Evolutionary conservation across 2,797 vertebrate species (phyloP).

Genomic region (Octomys mimax): DNA sequence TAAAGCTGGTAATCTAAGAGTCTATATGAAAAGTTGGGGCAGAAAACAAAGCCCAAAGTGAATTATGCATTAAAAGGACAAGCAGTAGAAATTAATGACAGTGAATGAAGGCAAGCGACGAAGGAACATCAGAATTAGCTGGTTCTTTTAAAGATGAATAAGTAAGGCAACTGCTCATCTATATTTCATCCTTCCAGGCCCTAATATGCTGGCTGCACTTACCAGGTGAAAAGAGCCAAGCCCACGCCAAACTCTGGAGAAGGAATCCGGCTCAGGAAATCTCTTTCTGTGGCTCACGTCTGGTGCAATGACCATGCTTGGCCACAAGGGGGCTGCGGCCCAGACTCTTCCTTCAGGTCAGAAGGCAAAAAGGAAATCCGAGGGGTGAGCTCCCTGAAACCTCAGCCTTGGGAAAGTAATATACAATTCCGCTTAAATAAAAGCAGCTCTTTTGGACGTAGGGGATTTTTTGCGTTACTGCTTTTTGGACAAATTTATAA

Average conservation of each 20-base stretch:
- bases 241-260: not conserved
- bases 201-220: not conserved
- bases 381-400: not conserved
- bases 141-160: not conserved
- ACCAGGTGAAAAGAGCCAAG: not conserved
- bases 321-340: not conserved
- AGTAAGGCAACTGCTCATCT: not conserved
- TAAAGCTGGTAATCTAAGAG: conserved; percentile 9
- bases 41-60: not conserved
- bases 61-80: conserved; percentile 16
- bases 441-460: not conserved
- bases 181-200: too few relatives aligned
- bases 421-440: not conserved
- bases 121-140: not conserved
- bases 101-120: not conserved
- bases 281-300: not conserved
- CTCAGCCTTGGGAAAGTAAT: not conserved
- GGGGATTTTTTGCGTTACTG: not conserved
- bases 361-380: not conserved
- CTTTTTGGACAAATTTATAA: not conserved
- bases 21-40: not conserved
- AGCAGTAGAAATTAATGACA: not conserved
- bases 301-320: not conserved
- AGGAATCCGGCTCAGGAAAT: not conserved
- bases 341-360: not conserved